Evolutionary conservation across 2,888 invertebrate genomes (phyloP).

Genomic region (Chromoteleia sp.): DNA sequence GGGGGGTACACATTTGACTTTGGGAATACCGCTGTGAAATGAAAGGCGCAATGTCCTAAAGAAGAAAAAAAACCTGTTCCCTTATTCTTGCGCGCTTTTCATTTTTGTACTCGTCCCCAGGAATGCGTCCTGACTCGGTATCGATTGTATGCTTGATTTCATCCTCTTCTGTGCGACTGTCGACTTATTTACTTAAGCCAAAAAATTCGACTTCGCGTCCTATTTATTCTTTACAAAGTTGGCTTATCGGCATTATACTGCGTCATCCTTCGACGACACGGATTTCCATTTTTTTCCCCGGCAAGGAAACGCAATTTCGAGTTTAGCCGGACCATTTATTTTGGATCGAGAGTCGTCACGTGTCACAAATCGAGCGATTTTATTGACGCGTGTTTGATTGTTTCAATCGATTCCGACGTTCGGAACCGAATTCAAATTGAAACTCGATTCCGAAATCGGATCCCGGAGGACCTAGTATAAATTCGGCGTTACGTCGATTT

Average conservation of each 20-base stretch:
- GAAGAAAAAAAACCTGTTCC: slow-evolving; percentile 43
- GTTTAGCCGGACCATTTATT: slow-evolving; percentile 33
- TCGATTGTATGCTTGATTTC: slow-evolving; percentile 64
- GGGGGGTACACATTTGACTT: neutral
- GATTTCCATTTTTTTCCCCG: slow-evolving; percentile 15
- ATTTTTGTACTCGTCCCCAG: slow-evolving; percentile 27
- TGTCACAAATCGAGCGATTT: slow-evolving; percentile 4
- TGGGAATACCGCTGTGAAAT: slow-evolving; percentile 17
- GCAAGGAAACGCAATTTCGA: slow-evolving; percentile 25
- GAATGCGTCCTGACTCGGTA: slow-evolving; percentile 43
- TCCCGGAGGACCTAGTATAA: neutral
- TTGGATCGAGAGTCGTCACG: slow-evolving; percentile 4
- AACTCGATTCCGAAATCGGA: slow-evolving; percentile 15
- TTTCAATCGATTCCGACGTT: slow-evolving; percentile 16
- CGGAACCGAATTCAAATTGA: slow-evolving; percentile 10
- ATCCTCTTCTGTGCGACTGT: slow-evolving; percentile 49
- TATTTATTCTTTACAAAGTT: slow-evolving; percentile 63
- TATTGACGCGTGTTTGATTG: slow-evolving; percentile 15
- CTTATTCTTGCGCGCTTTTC: slow-evolving; percentile 40
- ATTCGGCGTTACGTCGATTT: slow-evolving; percentile 14
- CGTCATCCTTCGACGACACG: slow-evolving; percentile 48
- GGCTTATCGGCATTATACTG: slow-evolving; percentile 63
- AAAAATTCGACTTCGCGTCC: slow-evolving; percentile 61
- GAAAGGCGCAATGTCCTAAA: slow-evolving; percentile 25
- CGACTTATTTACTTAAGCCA: slow-evolving; percentile 67